Base-by-base conservation (phyloP, 2,888 invertebrate genomes). In the Dascillus cervinus region DNA sequence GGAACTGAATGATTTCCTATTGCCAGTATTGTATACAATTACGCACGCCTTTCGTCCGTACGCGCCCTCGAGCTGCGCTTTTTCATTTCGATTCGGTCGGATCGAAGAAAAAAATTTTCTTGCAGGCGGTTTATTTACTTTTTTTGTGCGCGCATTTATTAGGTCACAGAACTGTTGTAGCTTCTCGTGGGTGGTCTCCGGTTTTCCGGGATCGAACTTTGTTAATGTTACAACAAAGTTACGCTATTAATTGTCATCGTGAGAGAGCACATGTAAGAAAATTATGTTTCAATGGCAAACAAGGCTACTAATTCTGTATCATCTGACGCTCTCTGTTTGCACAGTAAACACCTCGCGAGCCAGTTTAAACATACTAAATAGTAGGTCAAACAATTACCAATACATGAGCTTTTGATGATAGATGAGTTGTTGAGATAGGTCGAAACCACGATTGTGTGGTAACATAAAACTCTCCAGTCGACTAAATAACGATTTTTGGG, bases 321-420 rank as follows among this genome's bases (percentile, higher is more conserved):
- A 50, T 50, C 54, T 53, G 50, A 52, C 53, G 49, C 47, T 47
- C 46, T 51, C 41, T 61, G 61, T 61, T 61, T 60, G 56, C 48
- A 56, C 44, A 50, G 57, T 58, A 61, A 61, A 61, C 61, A 61
- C 46, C 50, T 55, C 48, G 46, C 50, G 54, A 55, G 61, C 60
- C 61, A 59, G 58, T 56, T 61, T 55, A 59, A 61, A 61, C 59
- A 61, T 43, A 45, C 48, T 44, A 46, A 51, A 49, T 50, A 42
- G 48, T 47, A 49, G 47, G 46, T 50, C 47, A 54, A 53, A 52
- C 49, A 52, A 45, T 47, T 41, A 45, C 42, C 41, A 45, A 47
- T 47, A 40, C 32, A 37, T 43, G 29, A 40, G 39, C 43, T 34
- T 37, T 34, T 36, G 35, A 40, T 34, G 39, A 40, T 36, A 36